Evolutionary conservation across 2,113 vertebrate genomes (phyloP).

Genomic region (Elaphurus davidianus): DNA sequence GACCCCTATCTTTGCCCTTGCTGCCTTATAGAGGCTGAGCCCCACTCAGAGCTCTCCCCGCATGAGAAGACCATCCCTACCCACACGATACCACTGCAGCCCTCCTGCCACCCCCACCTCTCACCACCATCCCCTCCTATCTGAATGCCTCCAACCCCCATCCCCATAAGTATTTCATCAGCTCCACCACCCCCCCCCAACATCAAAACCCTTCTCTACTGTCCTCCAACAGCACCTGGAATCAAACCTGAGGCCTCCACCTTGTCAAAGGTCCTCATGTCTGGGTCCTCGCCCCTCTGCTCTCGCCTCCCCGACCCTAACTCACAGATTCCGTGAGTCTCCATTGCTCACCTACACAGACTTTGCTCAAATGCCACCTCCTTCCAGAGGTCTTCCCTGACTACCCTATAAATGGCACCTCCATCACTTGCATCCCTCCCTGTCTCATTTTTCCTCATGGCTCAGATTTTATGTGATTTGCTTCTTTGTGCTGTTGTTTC

Average conservation of each 20-base stretch:
- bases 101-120: background rate
- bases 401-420: background rate
- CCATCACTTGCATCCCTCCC: background rate
- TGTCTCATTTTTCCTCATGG: background rate
- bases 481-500: background rate
- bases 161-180: background rate
- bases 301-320: accelerated
- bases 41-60: background rate
- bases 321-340: background rate
- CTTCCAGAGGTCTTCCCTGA: background rate
- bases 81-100: background rate
- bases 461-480: background rate
- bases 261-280: background rate
- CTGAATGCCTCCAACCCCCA: background rate
- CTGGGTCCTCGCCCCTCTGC: background rate
- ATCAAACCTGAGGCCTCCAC: background rate
- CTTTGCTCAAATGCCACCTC: background rate
- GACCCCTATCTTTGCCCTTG: background rate
- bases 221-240: background rate
- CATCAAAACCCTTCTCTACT: background rate
- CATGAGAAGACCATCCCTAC: background rate
- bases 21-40: background rate
- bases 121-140: background rate
- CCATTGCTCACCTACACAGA: background rate
- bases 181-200: background rate